These are phyloP conservation scores for Labrus mixtus DNA, from an alignment of 2,113 vertebrate species.

Conservation along the genomic window DNA sequence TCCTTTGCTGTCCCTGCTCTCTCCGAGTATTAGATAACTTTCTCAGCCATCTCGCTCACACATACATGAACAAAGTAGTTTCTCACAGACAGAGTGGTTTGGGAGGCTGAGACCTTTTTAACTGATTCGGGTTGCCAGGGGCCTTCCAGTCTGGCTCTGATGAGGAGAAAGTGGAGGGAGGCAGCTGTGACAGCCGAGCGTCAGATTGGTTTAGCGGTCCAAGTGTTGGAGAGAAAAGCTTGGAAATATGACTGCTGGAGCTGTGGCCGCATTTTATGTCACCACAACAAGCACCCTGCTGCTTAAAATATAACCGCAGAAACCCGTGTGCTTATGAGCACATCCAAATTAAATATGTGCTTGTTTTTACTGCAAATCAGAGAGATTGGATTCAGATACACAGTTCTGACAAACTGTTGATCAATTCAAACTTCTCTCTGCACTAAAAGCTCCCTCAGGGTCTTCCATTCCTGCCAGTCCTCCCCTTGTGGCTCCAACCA, in stretches of 20 bases:
- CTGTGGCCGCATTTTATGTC: neutral
- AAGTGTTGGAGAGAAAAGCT: slow-evolving; percentile 31
- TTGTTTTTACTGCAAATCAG: neutral
- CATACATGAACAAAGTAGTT: slow-evolving; percentile 11
- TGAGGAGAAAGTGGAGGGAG: slow-evolving; percentile 39
- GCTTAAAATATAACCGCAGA: too few species aligned
- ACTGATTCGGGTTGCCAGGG: slow-evolving; percentile 32
- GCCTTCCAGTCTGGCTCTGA: slow-evolving; percentile 35
- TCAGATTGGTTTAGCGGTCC: slow-evolving; percentile 51
- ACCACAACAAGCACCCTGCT: too few species aligned
- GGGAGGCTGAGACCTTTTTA: slow-evolving; percentile 53
- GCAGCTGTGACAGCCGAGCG: slow-evolving; percentile 59
- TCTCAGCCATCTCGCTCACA: slow-evolving; percentile 9
- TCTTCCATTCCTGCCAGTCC: neutral
- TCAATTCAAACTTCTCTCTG: neutral
- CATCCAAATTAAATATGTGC: too few species aligned
- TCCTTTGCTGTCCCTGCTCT: neutral
- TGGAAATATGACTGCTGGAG: slow-evolving; percentile 21
- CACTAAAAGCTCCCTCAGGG: neutral
- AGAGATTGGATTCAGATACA: too few species aligned
- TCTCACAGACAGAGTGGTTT: slow-evolving; percentile 33
- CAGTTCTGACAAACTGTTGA: neutral
- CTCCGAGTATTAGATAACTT: slow-evolving; percentile 26
- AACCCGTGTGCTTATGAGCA: too few species aligned
- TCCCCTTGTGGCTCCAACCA: neutral